Conservation (phyloP, 2,797 vertebrate genomes). For the Oreortyx pictus region DNA sequence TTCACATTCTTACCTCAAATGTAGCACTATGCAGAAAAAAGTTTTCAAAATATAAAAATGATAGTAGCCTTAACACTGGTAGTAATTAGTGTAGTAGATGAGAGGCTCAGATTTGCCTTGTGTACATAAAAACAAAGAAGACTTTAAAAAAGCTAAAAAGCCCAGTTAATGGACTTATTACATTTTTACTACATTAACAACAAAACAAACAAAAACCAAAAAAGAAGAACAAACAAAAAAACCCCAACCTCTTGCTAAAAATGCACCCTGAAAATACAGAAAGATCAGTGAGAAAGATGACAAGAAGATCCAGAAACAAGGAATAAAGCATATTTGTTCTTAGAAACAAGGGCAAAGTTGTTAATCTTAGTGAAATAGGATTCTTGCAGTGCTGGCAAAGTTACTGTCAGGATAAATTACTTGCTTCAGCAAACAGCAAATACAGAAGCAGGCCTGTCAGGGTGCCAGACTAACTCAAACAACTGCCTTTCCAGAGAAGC, state of each 20-base stretch:
- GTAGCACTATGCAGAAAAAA: background rate
- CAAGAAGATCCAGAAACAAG: background rate
- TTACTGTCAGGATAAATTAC: conserved; percentile 51
- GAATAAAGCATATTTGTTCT: conserved; percentile 13
- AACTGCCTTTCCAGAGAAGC: background rate
- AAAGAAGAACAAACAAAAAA: background rate
- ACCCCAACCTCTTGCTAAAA: background rate
- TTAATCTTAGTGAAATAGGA: conserved; percentile 27
- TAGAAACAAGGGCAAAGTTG: background rate
- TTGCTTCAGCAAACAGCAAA: conserved; percentile 41
- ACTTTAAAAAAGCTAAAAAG: background rate
- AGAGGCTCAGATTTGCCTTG: background rate
- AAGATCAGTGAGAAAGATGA: background rate
- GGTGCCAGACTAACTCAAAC: background rate
- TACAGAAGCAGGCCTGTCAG: background rate
- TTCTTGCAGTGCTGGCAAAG: conserved; percentile 18
- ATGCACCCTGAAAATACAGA: background rate
- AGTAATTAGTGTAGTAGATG: background rate
- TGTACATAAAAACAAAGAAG: background rate
- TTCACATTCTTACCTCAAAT: background rate
- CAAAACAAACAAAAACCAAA: background rate
- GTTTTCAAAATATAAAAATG: background rate
- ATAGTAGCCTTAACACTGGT: background rate
- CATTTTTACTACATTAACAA: background rate
- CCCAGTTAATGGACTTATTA: background rate